Base-by-base conservation (phyloP, 2,113 vertebrate genomes). In the Macrotis lagotis region DNA sequence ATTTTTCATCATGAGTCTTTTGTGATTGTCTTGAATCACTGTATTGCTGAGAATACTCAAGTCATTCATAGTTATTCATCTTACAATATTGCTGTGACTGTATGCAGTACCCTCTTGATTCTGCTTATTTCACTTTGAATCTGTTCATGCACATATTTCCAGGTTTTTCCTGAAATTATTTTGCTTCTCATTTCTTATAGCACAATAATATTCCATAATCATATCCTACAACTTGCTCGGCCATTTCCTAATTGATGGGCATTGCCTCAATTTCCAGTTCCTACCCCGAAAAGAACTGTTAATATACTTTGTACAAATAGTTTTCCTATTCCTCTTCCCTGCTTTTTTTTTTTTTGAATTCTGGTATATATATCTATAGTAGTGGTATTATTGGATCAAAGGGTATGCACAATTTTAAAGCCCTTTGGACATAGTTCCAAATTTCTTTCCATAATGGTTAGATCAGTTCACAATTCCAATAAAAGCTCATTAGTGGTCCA, bases 281-380 rank as follows among this genome's bases (percentile, higher is more conserved):
- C 55, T 3, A 66, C 31, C 31, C 12, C 55, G 37, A 14, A 66
- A 66, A 66, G 28, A 66, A 31, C 31, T 14, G 11, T 10, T 66
- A 66, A 66, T 66, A 66, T 66, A 37, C 4, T 14, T 37, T 66
- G 28, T 37, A 16, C 31, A 66, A 37, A 31, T 37, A 37, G 28
- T 5, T 37, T 11, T 9, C n/a, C n/a, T n/a, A n/a, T 37, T 37
- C 28, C 28, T 3, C 55, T 3, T 11, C 3, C 28, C 0, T 2
- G 26, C 2, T 28, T 28, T 59, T 55, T 59, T 66, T 66, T 14
- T 12, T 31, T 14, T 12, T 66, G n/a, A n/a, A n/a, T 31, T 66
- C 37, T 66, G 31, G 11, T 28, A 37, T 66, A 66, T 1, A 55
- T 2, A 66, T 31, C 31, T 66, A n/a, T n/a, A 37, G 55, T 31